These are phyloP conservation scores for Pterobdella sp. DNA, from an alignment of 2,888 invertebrate genomes.

Conservation along the genomic window DNA sequence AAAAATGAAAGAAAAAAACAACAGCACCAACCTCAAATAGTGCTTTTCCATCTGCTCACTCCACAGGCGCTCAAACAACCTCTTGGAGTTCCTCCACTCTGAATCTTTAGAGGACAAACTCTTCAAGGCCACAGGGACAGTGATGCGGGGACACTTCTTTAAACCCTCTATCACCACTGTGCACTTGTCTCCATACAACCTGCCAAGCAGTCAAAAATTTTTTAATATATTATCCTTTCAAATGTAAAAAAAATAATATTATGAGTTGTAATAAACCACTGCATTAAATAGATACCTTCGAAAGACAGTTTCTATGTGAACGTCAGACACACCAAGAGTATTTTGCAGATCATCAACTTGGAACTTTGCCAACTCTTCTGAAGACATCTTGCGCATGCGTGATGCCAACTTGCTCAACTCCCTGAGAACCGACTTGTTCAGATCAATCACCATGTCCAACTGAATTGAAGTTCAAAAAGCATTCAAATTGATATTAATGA, in stretches of 20 bases:
- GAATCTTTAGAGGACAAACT: slow-evolving; percentile 21
- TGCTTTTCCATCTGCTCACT: slow-evolving; percentile 25
- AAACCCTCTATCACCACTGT: slow-evolving; percentile 26
- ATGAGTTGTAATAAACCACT: background rate
- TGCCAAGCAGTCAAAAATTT: background rate
- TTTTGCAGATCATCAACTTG: slow-evolving; percentile 20
- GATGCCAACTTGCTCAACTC: slow-evolving; percentile 13
- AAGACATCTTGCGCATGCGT: slow-evolving; percentile 24
- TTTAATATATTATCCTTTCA: background rate
- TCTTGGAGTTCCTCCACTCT: slow-evolving; percentile 28
- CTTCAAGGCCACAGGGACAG: slow-evolving; percentile 21
- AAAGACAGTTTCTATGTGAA: slow-evolving; percentile 27
- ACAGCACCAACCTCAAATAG: slow-evolving; percentile 13
- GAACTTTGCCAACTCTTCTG: slow-evolving; percentile 28
- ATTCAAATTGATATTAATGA: no score
- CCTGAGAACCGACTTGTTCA: slow-evolving; percentile 20
- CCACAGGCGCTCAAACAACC: slow-evolving; percentile 28
- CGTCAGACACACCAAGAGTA: slow-evolving; percentile 19
- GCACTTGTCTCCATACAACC: slow-evolving; percentile 27
- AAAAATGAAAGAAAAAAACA: no score
- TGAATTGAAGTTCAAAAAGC: background rate
- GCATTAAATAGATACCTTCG: slow-evolving; percentile 14
- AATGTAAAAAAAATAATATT: background rate
- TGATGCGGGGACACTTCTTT: slow-evolving; percentile 21
- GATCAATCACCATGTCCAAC: slow-evolving; percentile 31